Percentiles rank a stretch among this genome's conserved stretches.
Evolutionary conservation across 2,113 vertebrate genomes (phyloP).

Genomic region (Suncus etruscus): DNA sequence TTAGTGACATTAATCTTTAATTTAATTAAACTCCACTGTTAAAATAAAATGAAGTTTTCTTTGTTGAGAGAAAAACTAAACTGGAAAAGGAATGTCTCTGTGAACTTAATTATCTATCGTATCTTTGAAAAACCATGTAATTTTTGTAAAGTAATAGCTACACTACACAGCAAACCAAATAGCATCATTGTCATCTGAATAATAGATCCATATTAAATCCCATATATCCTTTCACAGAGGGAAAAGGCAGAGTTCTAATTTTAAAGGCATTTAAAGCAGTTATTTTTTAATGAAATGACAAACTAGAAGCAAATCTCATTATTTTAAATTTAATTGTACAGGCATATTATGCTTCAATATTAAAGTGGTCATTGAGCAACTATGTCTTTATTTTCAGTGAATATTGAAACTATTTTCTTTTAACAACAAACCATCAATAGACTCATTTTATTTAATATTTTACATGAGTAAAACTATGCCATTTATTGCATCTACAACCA

Average conservation of each 20-base stretch:
- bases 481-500: not conserved
- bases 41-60: not conserved
- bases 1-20: not conserved
- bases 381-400: not conserved
- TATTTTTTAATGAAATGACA: not conserved
- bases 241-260: not conserved
- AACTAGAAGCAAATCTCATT: not conserved
- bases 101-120: not conserved
- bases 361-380: not conserved
- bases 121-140: not conserved
- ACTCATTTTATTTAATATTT: not conserved
- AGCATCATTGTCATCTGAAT: not conserved
- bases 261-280: not conserved
- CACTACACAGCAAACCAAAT: not conserved
- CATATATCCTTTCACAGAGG: not conserved
- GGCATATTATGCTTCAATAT: not conserved
- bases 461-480: not conserved
- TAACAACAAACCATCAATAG: not conserved
- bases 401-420: not conserved
- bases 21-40: not conserved
- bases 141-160: not conserved
- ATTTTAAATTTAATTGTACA: constrained; percentile 5
- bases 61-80: not conserved
- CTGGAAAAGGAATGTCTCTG: not conserved
- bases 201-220: not conserved